A percentile compares a stretch with the other conserved stretches of the same genome.
These are phyloP conservation scores for Epinephelus malabaricus DNA, from an alignment of 2,797 vertebrate species.

Conservation along the genomic window DNA sequence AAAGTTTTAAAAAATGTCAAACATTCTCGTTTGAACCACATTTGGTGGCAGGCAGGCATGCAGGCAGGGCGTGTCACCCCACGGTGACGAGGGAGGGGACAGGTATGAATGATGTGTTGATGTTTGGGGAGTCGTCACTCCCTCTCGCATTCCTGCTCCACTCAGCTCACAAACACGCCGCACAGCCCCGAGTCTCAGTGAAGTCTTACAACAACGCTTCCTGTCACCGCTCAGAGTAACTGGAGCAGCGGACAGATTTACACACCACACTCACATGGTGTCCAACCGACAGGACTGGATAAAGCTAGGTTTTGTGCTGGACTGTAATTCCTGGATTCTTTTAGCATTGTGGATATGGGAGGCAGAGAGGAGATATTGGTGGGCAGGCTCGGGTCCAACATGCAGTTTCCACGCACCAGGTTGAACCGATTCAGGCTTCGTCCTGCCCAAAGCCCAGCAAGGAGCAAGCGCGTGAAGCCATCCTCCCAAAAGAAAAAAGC, in stretches of 20 bases:
- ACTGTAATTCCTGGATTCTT: constrained; percentile 60
- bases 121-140: constrained; percentile 44
- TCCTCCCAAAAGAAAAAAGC: constrained; percentile 39
- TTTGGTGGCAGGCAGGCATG: constrained; percentile 5
- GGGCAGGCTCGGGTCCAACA: constrained; percentile 52
- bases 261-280: constrained; percentile 35
- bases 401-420: constrained; percentile 54
- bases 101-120: constrained; percentile 70
- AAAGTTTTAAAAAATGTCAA: constrained; percentile 6
- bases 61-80: constrained; percentile 57
- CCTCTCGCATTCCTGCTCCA: constrained; percentile 60
- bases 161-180: constrained; percentile 45
- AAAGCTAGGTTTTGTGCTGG: constrained; percentile 51
- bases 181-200: background rate
- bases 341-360: constrained; percentile 68
- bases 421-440: constrained; percentile 62
- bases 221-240: constrained; percentile 24
- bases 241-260: constrained; percentile 48
- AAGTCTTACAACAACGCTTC: constrained; percentile 28
- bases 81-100: constrained; percentile 57
- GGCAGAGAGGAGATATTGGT: constrained; percentile 74
- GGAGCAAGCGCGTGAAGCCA: constrained; percentile 29
- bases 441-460: constrained; percentile 1
- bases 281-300: constrained; percentile 35
- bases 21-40: constrained; percentile 37